Conservation (phyloP, 23 tunicate species). For the Phallusia fumigata region DNA sequence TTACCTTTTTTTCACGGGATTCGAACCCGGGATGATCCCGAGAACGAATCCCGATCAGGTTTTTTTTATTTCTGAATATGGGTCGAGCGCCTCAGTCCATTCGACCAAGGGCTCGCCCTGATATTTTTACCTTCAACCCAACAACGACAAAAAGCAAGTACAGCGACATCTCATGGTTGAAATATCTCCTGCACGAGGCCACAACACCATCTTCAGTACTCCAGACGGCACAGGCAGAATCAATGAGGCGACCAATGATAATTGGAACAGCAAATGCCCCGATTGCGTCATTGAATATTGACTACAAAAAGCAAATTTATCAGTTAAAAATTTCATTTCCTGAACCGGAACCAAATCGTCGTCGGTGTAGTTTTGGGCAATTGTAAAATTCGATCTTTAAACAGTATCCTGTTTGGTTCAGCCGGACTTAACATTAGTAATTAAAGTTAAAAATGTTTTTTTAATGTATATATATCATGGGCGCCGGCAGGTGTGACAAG, state of each 20-base stretch:
- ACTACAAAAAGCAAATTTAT: slow-evolving; percentile 28
- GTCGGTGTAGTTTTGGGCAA: neutral
- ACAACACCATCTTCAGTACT: slow-evolving; percentile 1
- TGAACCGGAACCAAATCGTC: neutral
- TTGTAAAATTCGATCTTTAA: too few species aligned
- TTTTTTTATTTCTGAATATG: too few species aligned
- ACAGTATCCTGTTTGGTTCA: too few species aligned
- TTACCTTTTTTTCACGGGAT: too few species aligned
- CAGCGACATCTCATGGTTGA: slow-evolving; percentile 48
- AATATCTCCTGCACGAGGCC: slow-evolving; percentile 51
- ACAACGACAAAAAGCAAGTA: slow-evolving; percentile 22
- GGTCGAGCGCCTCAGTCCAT: too few species aligned
- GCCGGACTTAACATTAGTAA: too few species aligned
- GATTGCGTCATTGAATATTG: slow-evolving; percentile 38
- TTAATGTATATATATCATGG: neutral
- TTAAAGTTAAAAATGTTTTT: too few species aligned
- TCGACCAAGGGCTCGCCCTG: too few species aligned
- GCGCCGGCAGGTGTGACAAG: neutral
- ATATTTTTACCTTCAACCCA: slow-evolving; percentile 24
- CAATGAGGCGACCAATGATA: slow-evolving; percentile 48
- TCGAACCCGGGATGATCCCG: too few species aligned
- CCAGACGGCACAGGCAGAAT: slow-evolving; percentile 62
- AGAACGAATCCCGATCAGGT: neutral
- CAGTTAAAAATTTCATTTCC: neutral
- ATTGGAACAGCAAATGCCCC: slow-evolving; percentile 66